A percentile compares a stretch with the other conserved stretches of the same genome.
These are phyloP conservation scores for Brassicogethes aeneus DNA, from an alignment of 2,888 invertebrate species.

Conservation along the genomic window DNA sequence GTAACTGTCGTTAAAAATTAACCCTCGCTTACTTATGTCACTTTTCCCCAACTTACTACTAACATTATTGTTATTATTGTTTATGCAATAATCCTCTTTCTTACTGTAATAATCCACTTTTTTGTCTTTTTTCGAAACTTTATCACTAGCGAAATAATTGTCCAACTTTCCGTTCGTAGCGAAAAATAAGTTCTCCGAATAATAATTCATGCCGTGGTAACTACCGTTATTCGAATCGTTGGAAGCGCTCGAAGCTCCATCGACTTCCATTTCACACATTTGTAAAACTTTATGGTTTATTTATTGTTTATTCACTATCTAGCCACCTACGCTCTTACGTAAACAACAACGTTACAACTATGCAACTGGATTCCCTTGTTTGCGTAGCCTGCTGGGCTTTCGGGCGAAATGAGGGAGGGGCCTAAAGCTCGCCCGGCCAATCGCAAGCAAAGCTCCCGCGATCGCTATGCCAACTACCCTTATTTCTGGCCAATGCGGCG, in stretches of 20 bases:
- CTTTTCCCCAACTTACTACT: constrained; percentile 13
- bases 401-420: too few relatives aligned
- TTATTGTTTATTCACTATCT: too few relatives aligned
- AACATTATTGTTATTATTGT: constrained; percentile 11
- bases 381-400: too few relatives aligned
- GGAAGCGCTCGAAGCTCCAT: constrained; percentile 32
- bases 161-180: constrained; percentile 30
- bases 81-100: constrained; percentile 19
- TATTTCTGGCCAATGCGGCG: too few relatives aligned
- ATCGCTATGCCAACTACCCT: constrained; percentile 27
- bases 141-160: constrained; percentile 26
- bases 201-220: constrained; percentile 27
- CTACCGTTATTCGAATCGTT: constrained; percentile 34
- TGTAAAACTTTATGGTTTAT: too few relatives aligned
- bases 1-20: constrained; percentile 13
- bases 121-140: constrained; percentile 21
- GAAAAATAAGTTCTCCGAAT: constrained; percentile 31
- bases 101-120: constrained; percentile 24
- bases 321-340: too few relatives aligned
- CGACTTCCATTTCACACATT: constrained; percentile 26
- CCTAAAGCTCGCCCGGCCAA: constrained; percentile 21
- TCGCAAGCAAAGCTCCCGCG: constrained; percentile 12
- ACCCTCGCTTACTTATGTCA: constrained; percentile 11
- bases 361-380: too few relatives aligned
- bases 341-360: too few relatives aligned